These are phyloP conservation scores for Phyllostomus discolor DNA, from an alignment of 2,113 vertebrate genomes.

Conservation along the genomic window DNA sequence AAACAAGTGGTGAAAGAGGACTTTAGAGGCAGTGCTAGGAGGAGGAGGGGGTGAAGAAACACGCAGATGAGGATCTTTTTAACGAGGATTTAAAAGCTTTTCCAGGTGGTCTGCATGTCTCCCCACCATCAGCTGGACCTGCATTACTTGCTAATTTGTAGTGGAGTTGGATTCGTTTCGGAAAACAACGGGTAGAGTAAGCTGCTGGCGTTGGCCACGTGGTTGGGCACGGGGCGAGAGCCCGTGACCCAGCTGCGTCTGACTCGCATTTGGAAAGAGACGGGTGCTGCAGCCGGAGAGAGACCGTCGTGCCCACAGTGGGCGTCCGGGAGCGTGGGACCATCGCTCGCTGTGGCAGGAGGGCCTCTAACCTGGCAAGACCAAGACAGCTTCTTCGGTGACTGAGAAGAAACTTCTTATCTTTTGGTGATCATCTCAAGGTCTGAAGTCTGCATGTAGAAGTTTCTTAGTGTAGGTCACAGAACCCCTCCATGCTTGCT, in stretches of 20 bases:
- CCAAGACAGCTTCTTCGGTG: background rate
- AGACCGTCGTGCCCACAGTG: background rate
- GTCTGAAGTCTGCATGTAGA: background rate
- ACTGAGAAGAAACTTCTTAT: background rate
- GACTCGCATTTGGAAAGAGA: background rate
- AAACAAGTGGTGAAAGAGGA: background rate
- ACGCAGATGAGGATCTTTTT: background rate
- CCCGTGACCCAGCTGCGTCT: background rate
- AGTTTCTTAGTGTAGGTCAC: background rate
- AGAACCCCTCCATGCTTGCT: background rate
- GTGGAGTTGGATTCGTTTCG: background rate
- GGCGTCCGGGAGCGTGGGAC: background rate
- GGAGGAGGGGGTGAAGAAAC: background rate
- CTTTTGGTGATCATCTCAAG: background rate
- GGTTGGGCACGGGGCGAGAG: too few species aligned
- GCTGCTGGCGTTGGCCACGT: background rate
- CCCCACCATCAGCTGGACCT: background rate
- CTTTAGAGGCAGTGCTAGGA: background rate
- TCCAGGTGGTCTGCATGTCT: background rate
- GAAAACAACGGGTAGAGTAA: accelerated
- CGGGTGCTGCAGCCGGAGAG: background rate
- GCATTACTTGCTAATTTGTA: background rate
- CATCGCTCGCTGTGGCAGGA: background rate
- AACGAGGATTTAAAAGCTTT: background rate
- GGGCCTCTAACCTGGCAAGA: background rate